phyloP scores from a whole-genome alignment of 2,113 vertebrate genomes.

The Anhinga rufa region DNA sequence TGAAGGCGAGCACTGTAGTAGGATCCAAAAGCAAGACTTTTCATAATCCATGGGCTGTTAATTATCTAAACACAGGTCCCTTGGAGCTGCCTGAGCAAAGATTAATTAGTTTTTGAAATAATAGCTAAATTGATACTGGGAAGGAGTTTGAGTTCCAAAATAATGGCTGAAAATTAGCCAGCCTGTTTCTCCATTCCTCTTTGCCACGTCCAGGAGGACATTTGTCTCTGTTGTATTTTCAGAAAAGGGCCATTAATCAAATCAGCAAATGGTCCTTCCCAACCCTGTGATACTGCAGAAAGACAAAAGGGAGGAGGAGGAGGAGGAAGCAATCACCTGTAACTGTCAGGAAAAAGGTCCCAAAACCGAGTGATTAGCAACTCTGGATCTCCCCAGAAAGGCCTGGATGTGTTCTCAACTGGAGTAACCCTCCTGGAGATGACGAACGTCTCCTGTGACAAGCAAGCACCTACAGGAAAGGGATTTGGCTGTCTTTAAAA shows the following conservation, averaged over 20 bases:
- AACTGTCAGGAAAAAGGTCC: neutral
- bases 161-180: constrained; percentile 71
- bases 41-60: constrained; percentile 67
- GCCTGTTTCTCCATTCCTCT: constrained; percentile 63
- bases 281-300: neutral
- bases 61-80: constrained; percentile 73
- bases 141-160: constrained; percentile 59
- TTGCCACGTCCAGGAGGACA: constrained; percentile 33
- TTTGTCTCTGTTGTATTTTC: constrained; percentile 67
- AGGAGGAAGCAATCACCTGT: neutral
- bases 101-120: constrained; percentile 79
- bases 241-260: constrained; percentile 68
- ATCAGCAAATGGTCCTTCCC: constrained; percentile 65
- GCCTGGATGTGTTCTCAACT: neutral
- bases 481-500: neutral
- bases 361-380: neutral
- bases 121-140: constrained; percentile 69
- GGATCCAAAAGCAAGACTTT: constrained; percentile 64
- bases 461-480: neutral
- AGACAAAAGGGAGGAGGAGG: constrained; percentile 22
- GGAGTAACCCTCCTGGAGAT: neutral
- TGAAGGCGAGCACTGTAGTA: constrained; percentile 23
- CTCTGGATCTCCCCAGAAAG: neutral
- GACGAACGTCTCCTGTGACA: neutral
- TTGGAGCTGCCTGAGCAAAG: constrained; percentile 68